Conservation (phyloP, 2,888 invertebrate genomes). For the Brachylomia viminalis region DNA sequence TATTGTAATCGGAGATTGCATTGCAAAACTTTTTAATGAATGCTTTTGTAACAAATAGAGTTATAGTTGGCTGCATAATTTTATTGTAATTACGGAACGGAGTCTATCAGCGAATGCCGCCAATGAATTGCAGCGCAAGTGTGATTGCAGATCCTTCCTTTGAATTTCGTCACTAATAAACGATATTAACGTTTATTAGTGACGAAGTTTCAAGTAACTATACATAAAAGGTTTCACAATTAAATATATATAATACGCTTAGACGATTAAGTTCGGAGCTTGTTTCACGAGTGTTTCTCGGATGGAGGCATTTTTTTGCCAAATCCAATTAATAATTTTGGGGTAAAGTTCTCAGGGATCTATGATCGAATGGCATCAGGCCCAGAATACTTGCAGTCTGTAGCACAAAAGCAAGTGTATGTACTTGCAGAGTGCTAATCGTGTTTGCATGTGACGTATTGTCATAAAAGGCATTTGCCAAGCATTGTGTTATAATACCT, state of each 20-base stretch:
- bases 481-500: neutral
- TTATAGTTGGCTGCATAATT: too few species aligned
- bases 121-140: too few species aligned
- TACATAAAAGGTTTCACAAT: neutral
- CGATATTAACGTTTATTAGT: neutral
- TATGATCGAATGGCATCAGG: neutral
- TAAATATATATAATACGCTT: too few species aligned
- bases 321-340: neutral
- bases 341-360: neutral
- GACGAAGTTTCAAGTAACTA: neutral
- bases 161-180: neutral
- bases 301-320: neutral
- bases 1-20: too few species aligned
- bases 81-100: too few species aligned
- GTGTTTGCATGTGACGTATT: too few species aligned
- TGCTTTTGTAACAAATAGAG: too few species aligned
- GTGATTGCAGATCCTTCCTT: too few species aligned
- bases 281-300: too few species aligned
- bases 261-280: too few species aligned
- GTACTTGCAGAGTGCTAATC: neutral
- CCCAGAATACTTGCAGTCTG: neutral
- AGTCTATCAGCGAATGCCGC: too few species aligned
- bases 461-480: neutral
- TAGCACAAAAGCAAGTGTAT: neutral
- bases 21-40: too few species aligned